Conservation (phyloP, 2,797 vertebrate genomes). For the Lemur catta region DNA sequence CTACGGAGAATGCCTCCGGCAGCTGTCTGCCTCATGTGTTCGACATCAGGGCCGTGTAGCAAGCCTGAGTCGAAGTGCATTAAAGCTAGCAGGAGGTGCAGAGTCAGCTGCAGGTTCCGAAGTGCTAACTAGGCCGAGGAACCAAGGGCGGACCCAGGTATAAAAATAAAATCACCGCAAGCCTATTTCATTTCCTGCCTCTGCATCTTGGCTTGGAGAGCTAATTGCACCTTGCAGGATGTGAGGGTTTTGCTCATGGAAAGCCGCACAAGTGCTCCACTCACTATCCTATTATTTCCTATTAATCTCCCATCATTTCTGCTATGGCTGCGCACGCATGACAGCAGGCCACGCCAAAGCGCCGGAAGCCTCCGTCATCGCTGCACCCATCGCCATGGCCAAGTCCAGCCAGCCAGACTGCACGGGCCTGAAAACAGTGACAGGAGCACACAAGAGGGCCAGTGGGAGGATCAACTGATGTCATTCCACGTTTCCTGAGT, state of each 20-base stretch:
- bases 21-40: slow-evolving; percentile 80
- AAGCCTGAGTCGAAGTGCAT: slow-evolving; percentile 65
- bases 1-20: slow-evolving; percentile 76
- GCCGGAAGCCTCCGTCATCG: no score
- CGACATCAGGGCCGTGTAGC: slow-evolving; percentile 69
- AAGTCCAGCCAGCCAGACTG: background rate
- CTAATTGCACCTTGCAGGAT: slow-evolving; percentile 42
- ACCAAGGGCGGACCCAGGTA: slow-evolving; percentile 24
- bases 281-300: slow-evolving; percentile 22
- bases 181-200: slow-evolving; percentile 28
- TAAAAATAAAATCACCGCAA: slow-evolving; percentile 69
- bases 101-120: slow-evolving; percentile 67
- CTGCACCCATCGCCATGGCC: background rate
- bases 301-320: slow-evolving; percentile 42
- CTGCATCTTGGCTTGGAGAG: background rate
- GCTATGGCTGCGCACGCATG: background rate
- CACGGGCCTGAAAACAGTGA: fast-evolving
- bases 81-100: slow-evolving; percentile 77
- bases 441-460: background rate
- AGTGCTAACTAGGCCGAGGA: slow-evolving; percentile 66
- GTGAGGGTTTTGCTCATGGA: background rate
- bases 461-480: fast-evolving
- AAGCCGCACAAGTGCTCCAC: background rate
- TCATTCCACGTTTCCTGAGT: background rate
- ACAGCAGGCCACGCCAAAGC: background rate